Evolutionary conservation across 2,888 invertebrate species (phyloP).

Genomic region (Calliphora vomitoria): DNA sequence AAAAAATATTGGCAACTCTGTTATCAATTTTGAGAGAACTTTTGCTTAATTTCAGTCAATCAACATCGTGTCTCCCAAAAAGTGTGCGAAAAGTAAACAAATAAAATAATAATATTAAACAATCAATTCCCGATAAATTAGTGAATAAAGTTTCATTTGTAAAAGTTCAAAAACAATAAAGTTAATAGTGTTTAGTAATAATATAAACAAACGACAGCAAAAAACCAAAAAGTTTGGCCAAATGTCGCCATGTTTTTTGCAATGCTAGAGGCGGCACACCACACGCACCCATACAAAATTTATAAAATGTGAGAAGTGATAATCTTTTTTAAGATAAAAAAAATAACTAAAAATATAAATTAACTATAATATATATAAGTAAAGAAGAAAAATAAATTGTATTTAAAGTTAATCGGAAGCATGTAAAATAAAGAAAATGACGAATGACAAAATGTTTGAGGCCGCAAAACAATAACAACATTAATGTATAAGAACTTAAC

Average conservation of each 20-base stretch:
- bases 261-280: neutral
- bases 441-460: conserved; percentile 18
- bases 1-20: too few relatives aligned
- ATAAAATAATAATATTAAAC: conserved; percentile 21
- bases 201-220: neutral
- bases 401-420: neutral
- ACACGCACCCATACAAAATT: neutral
- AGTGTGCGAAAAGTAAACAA: conserved; percentile 66
- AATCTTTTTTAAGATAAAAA: neutral
- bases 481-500: neutral
- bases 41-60: neutral
- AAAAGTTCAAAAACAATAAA: neutral
- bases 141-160: neutral
- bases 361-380: neutral
- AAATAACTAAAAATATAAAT: neutral
- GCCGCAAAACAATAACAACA: conserved; percentile 29
- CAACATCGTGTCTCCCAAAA: conserved; percentile 42
- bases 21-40: too few relatives aligned
- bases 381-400: neutral
- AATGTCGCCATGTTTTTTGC: conserved; percentile 52
- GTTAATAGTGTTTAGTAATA: neutral
- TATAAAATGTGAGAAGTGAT: neutral
- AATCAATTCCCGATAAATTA: neutral
- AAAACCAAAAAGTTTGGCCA: conserved; percentile 6
- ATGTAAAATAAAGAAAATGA: conserved; percentile 15